A percentile compares a stretch with the other conserved stretches of the same genome.
Conservation (phyloP, 2,113 vertebrate genomes). For the Acrocephalus arundinaceus region DNA sequence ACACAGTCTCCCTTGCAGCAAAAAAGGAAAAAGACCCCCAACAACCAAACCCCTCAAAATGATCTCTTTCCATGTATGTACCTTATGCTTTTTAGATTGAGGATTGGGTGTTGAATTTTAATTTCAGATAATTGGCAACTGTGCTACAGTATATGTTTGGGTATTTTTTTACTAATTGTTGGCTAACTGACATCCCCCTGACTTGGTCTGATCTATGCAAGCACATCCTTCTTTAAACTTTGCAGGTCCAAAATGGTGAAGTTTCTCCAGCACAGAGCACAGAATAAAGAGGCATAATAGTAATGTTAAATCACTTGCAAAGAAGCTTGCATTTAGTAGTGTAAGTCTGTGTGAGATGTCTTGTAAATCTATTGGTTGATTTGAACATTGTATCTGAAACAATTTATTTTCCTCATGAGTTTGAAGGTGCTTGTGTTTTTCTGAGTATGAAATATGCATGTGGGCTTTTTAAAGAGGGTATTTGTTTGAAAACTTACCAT, state of each 20-base stretch:
- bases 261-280: not conserved
- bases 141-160: not conserved
- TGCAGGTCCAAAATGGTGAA: not conserved
- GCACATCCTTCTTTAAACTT: not conserved
- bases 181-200: not conserved
- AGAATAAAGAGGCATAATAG: not conserved
- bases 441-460: not conserved
- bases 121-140: not conserved
- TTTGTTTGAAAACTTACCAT: conserved; percentile 24
- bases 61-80: not conserved
- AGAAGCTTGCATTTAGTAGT: not conserved
- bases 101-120: not conserved
- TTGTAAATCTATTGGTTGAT: not conserved
- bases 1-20: not conserved
- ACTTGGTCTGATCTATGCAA: not conserved
- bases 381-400: not conserved
- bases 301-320: not conserved
- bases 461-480: not conserved
- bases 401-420: not conserved
- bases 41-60: not conserved
- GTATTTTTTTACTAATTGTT: not conserved
- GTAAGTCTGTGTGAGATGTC: not conserved
- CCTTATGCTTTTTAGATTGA: not conserved
- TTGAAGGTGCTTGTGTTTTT: not conserved
- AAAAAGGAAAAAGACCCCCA: not conserved